Evolutionary conservation across 2,888 invertebrate species (phyloP), one percentile per base, ranked within the genome.

Genomic region (Andrena trimmerana): DNA sequence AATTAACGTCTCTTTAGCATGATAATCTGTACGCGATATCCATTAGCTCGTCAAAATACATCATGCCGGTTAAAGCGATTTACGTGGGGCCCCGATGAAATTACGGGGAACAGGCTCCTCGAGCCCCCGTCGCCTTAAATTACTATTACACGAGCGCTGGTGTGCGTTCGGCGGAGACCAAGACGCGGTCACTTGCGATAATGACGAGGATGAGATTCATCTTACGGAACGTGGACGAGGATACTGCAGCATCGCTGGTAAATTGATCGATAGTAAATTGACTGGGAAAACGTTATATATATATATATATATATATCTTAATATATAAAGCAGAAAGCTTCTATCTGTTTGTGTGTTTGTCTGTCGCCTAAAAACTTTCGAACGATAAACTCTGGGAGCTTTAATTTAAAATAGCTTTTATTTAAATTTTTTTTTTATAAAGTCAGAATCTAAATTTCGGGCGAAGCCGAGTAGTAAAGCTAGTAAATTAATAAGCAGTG

Each of bases 1-100:
- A 91, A 91, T 91, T 88, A 91, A 89, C 86, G 86, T 90, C 90
- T 87, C 89, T 90, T 90, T 89, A 91, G 87, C 88, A 89, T 88
- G 88, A 90, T 90, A 91, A 91, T 91, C 86, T 82, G 73, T 52
- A 74, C 84, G 86, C 88, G 90, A 88, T 89, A 89, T 90, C 87
- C 88, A 91, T 91, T 90, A 91, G 87, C 85, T 86, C 85, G 88
- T 91, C 87, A 89, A 88, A 91, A 89, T 87, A 85, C 84, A 86
- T 87, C 86, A 76, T 63, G 73, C 77, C 70, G 2, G 81, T 67
- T 84, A 76, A 79, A 88, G 76, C 83, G 85, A 88, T 88, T 88
- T 84, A 73, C 85, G 78, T 42, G 42, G 42, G 65, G 78, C 78
- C 70, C 68, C 78, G 78, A 86, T 78, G 87, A 83, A 83, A 86